Percentiles rank a stretch among this genome's conserved stretches.
phyloP scores from a whole-genome alignment of 2,888 invertebrate genomes.

The Pasiphila rectangulata region DNA sequence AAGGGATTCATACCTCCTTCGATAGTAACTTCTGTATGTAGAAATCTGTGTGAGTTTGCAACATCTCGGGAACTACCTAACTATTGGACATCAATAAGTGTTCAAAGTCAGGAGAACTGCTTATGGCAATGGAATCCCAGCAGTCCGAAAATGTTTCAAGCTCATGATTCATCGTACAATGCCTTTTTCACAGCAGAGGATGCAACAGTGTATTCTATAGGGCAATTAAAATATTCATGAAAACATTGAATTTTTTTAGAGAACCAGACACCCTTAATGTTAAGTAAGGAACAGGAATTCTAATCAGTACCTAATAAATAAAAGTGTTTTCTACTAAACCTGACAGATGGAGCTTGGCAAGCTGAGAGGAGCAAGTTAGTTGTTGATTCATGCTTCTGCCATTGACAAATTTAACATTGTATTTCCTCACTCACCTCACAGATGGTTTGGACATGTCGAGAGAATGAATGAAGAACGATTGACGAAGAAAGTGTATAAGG shows the following conservation, averaged over 20 bases:
- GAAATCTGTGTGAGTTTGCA: constrained; percentile 48
- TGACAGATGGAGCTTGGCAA: too few relatives aligned
- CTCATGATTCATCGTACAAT: constrained; percentile 59
- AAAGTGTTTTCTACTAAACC: too few relatives aligned
- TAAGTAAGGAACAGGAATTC: neutral
- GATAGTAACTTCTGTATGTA: constrained; percentile 45
- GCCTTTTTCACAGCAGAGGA: constrained; percentile 52
- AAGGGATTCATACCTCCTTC: constrained; percentile 60
- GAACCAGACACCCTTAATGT: neutral
- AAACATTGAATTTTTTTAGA: constrained; percentile 4
- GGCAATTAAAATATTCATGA: constrained; percentile 69
- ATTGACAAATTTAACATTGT: too few relatives aligned
- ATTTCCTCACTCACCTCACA: too few relatives aligned
- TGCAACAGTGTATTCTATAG: constrained; percentile 51
- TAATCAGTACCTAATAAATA: too few relatives aligned
- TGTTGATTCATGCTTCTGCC: too few relatives aligned
- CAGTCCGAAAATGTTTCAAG: constrained; percentile 56
- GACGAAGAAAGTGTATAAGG: too few relatives aligned
- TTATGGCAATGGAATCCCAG: constrained; percentile 58
- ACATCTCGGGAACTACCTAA: constrained; percentile 44
- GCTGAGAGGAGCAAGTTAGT: too few relatives aligned
- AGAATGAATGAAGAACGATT: too few relatives aligned
- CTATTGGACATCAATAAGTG: constrained; percentile 62
- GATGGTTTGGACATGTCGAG: too few relatives aligned
- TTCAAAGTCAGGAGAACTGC: constrained; percentile 61